Evolutionary conservation across 2,888 invertebrate genomes (phyloP).

Genomic region (Physocephala rufipes): DNA sequence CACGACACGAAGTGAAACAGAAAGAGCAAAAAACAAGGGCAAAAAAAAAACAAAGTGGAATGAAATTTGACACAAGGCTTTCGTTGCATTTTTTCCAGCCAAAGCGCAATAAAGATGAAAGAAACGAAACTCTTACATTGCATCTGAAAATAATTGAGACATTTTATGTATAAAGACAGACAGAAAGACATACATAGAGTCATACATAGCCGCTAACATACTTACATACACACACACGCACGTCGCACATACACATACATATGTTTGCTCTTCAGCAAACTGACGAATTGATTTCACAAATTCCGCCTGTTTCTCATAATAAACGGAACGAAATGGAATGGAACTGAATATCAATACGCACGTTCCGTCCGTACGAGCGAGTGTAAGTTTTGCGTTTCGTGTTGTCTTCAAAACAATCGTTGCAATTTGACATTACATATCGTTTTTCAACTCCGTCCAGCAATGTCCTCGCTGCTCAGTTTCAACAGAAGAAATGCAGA

Average conservation of each 20-base stretch:
- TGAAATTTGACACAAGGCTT: slow-evolving; percentile 36
- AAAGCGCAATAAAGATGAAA: not conserved
- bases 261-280: no score
- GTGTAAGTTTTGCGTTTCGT: slow-evolving; percentile 4
- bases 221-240: not conserved
- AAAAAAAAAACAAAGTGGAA: slow-evolving; percentile 21
- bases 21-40: not conserved
- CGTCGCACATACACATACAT: not conserved
- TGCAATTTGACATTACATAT: slow-evolving; percentile 1
- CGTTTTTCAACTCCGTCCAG: no score
- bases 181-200: no score
- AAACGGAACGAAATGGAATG: no score
- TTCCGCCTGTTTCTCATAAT: no score
- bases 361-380: no score
- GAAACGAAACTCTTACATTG: not conserved
- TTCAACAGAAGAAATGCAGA: not conserved
- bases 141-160: slow-evolving; percentile 30
- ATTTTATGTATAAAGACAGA: slow-evolving; percentile 18
- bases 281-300: no score
- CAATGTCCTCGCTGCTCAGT: slow-evolving; percentile 5
- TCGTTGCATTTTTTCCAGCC: slow-evolving; percentile 24
- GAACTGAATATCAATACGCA: no score
- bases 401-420: slow-evolving; percentile 21
- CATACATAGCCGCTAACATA: no score
- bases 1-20: no score